Conservation (phyloP, 2,888 invertebrate species). For the Erebia epiphron region DNA sequence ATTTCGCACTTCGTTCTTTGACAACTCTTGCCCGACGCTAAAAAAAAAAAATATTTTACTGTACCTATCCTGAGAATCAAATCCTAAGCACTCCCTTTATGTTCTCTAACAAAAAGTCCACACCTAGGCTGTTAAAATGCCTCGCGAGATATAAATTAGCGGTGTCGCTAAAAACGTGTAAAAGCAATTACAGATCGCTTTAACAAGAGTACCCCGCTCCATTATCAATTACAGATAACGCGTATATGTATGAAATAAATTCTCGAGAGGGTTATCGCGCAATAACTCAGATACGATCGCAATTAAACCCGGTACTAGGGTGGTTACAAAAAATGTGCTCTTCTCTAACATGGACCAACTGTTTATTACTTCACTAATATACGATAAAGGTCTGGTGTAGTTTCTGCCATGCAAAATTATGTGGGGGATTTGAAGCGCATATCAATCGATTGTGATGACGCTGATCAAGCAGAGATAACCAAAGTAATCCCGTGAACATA, state of each 20-base stretch:
- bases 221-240: slow-evolving; percentile 26
- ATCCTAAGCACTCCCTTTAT: too few species aligned
- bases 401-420: too few species aligned
- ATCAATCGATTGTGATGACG: too few species aligned
- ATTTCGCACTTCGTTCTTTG: too few species aligned
- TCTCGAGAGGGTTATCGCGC: slow-evolving; percentile 7
- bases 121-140: background rate
- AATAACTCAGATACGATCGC: slow-evolving; percentile 19
- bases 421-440: too few species aligned
- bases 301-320: background rate
- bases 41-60: too few species aligned
- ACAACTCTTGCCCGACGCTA: too few species aligned
- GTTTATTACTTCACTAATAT: background rate
- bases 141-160: slow-evolving; percentile 15
- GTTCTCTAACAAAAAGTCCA: background rate
- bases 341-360: background rate
- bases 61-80: too few species aligned
- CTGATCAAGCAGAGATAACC: too few species aligned
- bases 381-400: too few species aligned
- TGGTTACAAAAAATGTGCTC: background rate
- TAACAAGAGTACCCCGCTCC: slow-evolving; percentile 1
- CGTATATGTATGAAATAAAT: slow-evolving; percentile 17
- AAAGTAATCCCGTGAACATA: too few species aligned
- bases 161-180: slow-evolving; percentile 19
- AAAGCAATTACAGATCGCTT: slow-evolving; percentile 21